Evolutionary conservation across 2,797 vertebrate genomes (phyloP).

Genomic region (Pristis pectinata): DNA sequence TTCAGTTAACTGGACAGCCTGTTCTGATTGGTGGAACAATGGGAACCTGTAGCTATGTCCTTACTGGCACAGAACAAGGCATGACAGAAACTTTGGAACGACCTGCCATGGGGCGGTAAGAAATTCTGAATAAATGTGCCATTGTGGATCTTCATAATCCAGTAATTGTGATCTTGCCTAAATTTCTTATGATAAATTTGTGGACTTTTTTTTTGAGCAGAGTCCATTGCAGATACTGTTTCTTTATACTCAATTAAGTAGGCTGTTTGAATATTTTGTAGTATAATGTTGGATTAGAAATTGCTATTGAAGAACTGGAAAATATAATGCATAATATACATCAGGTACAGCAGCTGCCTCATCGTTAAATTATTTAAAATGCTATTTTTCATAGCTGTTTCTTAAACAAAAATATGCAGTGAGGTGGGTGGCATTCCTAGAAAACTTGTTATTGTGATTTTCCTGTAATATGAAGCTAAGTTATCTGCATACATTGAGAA

Average conservation of each 20-base stretch:
- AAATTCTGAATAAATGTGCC: neutral
- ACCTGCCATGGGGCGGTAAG: slow-evolving; percentile 95
- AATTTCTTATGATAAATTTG: neutral
- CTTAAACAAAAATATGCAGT: too few relatives aligned
- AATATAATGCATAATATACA: neutral
- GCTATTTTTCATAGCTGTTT: neutral
- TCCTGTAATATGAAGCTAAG: too few relatives aligned
- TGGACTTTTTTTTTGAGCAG: neutral
- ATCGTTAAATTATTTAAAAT: neutral
- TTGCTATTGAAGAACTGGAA: neutral
- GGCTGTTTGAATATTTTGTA: neutral
- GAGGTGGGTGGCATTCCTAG: too few relatives aligned
- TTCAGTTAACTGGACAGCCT: slow-evolving; percentile 89
- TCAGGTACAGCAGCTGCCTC: neutral
- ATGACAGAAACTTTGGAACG: slow-evolving; percentile 96
- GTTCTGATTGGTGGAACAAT: slow-evolving; percentile 96
- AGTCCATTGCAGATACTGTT: neutral
- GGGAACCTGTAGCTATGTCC: slow-evolving; percentile 96
- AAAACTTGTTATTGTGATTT: too few relatives aligned
- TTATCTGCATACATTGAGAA: too few relatives aligned
- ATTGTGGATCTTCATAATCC: neutral
- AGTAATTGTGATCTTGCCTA: neutral
- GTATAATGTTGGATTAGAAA: neutral
- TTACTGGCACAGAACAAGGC: slow-evolving; percentile 91
- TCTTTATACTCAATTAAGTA: neutral